These are phyloP conservation scores for Clunio marinus DNA, from an alignment of 2,888 invertebrate species.

Conservation along the genomic window DNA sequence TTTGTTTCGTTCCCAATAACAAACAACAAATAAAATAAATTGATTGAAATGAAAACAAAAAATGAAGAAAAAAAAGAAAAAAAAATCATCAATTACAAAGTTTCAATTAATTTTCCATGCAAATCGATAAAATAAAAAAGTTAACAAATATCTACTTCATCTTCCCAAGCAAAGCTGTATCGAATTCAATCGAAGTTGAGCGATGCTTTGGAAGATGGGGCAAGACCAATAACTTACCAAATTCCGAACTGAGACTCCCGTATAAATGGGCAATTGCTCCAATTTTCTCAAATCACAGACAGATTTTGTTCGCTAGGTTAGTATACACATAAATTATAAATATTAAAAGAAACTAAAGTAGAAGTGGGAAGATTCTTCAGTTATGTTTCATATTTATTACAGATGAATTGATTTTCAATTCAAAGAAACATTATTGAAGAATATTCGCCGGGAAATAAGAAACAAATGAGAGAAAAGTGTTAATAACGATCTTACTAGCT, in stretches of 20 bases:
- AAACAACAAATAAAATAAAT: constrained; percentile 21
- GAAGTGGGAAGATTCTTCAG: background rate
- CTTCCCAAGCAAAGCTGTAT: background rate
- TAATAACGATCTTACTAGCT: background rate
- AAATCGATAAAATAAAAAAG: constrained; percentile 31
- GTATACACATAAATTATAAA: constrained; percentile 1
- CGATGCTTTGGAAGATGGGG: too few species aligned
- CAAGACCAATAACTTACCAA: constrained; percentile 58
- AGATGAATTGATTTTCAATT: too few species aligned
- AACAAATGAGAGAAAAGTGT: too few species aligned
- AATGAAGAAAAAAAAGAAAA: constrained; percentile 35
- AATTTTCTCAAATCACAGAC: constrained; percentile 42
- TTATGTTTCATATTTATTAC: too few species aligned
- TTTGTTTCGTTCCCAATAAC: background rate
- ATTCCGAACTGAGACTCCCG: constrained; percentile 59
- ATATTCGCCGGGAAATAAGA: too few species aligned
- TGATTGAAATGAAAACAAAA: constrained; percentile 35
- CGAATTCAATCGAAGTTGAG: too few species aligned
- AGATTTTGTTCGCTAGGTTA: constrained; percentile 42
- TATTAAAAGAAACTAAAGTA: background rate
- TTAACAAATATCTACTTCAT: background rate
- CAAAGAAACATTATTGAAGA: too few species aligned
- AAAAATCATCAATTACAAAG: too few species aligned
- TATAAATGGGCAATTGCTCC: constrained; percentile 42
- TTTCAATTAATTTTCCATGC: constrained; percentile 30